phyloP scores from a whole-genome alignment of 2,797 vertebrate genomes.

The Cryptoprocta ferox region DNA sequence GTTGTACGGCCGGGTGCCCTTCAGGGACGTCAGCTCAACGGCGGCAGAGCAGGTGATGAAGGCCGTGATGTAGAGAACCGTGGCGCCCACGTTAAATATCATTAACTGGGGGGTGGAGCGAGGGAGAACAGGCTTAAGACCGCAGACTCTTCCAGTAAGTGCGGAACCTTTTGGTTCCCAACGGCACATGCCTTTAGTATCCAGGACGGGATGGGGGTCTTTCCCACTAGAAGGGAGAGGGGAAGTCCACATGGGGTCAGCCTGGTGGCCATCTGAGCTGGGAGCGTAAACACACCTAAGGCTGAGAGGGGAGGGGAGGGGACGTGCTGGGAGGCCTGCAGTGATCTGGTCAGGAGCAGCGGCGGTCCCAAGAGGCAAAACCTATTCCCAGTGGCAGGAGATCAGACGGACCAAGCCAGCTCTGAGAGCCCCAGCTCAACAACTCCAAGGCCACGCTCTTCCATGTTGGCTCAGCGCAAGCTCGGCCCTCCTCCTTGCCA shows the following conservation, averaged over 20 bases:
- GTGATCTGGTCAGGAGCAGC: not conserved
- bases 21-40: not conserved
- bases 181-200: not conserved
- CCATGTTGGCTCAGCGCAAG: not conserved
- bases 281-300: not conserved
- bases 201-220: not conserved
- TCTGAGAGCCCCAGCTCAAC: not conserved
- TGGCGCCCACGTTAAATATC: conserved; percentile 86
- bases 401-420: too few species aligned
- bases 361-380: too few species aligned
- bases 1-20: conserved; percentile 80
- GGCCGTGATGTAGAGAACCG: conserved; percentile 91
- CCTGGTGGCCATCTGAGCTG: not conserved
- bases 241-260: not conserved
- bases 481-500: not conserved
- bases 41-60: conserved; percentile 89
- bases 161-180: not conserved
- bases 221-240: not conserved
- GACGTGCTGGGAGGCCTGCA: not conserved
- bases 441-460: not conserved
- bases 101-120: conserved; percentile 77
- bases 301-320: not conserved
- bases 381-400: not conserved
- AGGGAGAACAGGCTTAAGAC: not conserved
- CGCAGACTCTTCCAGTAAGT: not conserved